Percentiles rank a stretch among this genome's conserved stretches.
phyloP scores from a whole-genome alignment of 2,888 invertebrate species.

The Cosmorhoe ocellata region DNA sequence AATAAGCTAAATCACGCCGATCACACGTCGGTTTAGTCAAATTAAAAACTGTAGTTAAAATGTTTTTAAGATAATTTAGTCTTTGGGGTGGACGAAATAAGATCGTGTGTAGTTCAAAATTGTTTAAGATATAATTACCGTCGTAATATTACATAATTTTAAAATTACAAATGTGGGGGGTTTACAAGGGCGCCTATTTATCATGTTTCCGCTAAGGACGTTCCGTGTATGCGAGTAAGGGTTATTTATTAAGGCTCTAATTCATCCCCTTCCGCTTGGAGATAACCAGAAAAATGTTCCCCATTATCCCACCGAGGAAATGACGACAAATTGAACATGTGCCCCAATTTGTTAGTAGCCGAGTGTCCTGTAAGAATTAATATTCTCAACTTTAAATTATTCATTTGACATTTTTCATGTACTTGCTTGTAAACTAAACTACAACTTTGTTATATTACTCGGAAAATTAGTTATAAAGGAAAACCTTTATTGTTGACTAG shows the following conservation, averaged over 20 bases:
- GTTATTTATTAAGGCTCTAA: constrained; percentile 22
- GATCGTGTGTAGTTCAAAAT: too few species aligned
- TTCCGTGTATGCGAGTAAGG: not conserved
- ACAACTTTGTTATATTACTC: not conserved
- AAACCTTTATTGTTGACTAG: too few species aligned
- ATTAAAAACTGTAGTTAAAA: too few species aligned
- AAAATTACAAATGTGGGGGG: not conserved
- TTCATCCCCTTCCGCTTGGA: constrained; percentile 23
- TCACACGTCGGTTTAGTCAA: too few species aligned
- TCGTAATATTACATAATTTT: not conserved
- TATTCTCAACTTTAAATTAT: not conserved
- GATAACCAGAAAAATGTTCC: constrained; percentile 32
- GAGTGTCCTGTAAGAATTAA: not conserved
- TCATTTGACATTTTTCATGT: not conserved
- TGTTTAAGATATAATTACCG: not conserved
- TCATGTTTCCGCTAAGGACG: not conserved
- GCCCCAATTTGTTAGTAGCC: constrained; percentile 8
- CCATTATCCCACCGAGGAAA: constrained; percentile 24
- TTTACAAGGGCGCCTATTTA: not conserved
- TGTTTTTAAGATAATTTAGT: too few species aligned
- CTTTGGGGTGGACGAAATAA: too few species aligned
- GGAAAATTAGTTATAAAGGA: too few species aligned
- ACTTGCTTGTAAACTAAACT: not conserved
- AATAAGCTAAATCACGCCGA: too few species aligned
- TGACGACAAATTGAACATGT: constrained; percentile 26